Conservation (phyloP, 2,888 invertebrate species). For the Apodemia duryi region DNA sequence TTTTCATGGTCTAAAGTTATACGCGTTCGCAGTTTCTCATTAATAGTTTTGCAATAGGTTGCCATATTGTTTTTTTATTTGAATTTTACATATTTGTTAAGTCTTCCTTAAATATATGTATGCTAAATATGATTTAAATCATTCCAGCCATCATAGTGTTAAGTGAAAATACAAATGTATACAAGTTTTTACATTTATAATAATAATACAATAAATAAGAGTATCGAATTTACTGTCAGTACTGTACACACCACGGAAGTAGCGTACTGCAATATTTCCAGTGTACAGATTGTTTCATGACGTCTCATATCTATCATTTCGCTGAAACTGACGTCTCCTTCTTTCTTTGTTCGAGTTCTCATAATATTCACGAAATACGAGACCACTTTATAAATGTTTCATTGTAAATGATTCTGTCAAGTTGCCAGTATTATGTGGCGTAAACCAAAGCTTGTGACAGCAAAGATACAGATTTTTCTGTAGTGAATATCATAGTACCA, state of each 20-base stretch:
- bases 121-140: no score
- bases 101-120: no score
- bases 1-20: no score
- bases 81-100: no score
- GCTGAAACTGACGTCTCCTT: conserved; percentile 9
- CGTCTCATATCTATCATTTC: conserved; percentile 7
- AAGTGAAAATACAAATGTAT: no score
- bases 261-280: background rate
- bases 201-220: no score
- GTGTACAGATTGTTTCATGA: conserved; percentile 1
- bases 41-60: no score
- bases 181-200: no score
- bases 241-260: background rate
- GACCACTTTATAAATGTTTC: conserved; percentile 4
- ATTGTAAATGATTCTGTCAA: conserved; percentile 5
- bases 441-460: background rate
- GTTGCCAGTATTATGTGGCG: background rate
- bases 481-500: background rate
- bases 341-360: conserved; percentile 1
- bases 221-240: background rate
- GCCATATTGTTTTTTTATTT: no score
- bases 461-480: background rate
- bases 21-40: no score
- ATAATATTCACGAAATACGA: conserved; percentile 5
- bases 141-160: no score